A percentile compares a stretch with the other conserved stretches of the same genome.
phyloP scores from a whole-genome alignment of 2,797 vertebrate species.

The Pygocentrus nattereri region DNA sequence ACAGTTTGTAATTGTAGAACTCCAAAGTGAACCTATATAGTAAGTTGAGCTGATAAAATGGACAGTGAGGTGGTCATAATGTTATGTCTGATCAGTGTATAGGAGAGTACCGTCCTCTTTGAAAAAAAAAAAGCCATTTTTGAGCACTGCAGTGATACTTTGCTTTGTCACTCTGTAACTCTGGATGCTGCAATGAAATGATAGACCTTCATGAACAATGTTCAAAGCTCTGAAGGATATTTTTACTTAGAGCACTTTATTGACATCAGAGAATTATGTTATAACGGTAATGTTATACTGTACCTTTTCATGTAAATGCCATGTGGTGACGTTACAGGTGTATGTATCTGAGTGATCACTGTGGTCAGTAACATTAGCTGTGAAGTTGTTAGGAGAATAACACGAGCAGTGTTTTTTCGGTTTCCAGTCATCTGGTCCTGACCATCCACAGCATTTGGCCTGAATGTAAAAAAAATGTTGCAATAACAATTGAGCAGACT shows the following conservation, averaged over 20 bases:
- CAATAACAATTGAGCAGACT: neutral
- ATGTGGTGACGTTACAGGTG: neutral
- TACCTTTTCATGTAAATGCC: neutral
- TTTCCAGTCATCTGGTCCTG: fast-evolving
- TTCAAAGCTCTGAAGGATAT: neutral
- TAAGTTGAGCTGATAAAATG: too few species aligned
- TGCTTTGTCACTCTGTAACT: too few species aligned
- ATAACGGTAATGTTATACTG: neutral
- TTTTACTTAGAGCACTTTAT: neutral
- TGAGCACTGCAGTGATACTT: neutral
- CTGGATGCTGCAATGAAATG: neutral
- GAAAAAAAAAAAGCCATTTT: neutral
- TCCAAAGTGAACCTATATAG: too few species aligned
- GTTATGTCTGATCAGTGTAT: too few species aligned
- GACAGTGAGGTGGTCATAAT: too few species aligned
- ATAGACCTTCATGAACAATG: neutral
- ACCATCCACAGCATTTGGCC: slow-evolving; percentile 63
- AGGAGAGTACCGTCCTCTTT: neutral
- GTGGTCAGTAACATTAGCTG: neutral
- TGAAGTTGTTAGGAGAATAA: neutral
- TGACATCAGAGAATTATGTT: neutral
- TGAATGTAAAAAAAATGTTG: slow-evolving; percentile 22
- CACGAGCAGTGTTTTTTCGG: slow-evolving; percentile 33
- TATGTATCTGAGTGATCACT: neutral
- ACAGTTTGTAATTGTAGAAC: too few species aligned